Base-by-base conservation (phyloP, 2,797 vertebrate species). In the Myoxocephalus aenaeus region DNA sequence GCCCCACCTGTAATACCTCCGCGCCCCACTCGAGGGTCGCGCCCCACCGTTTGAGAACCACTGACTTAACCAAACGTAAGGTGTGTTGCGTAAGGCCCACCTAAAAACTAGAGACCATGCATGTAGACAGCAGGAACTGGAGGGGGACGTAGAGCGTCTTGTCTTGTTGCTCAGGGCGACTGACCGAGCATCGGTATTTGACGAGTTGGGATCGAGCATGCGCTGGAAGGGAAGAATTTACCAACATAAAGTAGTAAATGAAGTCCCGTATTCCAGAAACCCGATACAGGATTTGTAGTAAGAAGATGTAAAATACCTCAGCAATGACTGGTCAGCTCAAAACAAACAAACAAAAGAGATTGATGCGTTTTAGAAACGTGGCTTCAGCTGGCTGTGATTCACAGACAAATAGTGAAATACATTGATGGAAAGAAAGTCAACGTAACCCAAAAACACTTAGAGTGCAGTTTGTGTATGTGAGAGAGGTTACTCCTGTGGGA, bases 401-500 rank as follows among this genome's bases (percentile, higher is more conserved):
- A 20, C 32, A 66, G 56, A 70, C 64, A 65, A 34, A 50, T 29
- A 25, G 62, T 51, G n/a, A 34, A 48, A 77, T 56, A 74, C 57
- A 74, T 10, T 48, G 6, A 44, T 54, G 17, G 29, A 32, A 40
- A 36, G n/a, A 58, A 75, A 65, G 56, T 58, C 5, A 64, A 62
- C 12, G 2, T 62, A 59, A 32, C 32, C 22, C 42, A 3, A 51
- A 74, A 74, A 82, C 51, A 80, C 54, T 51, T 27, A 29, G 20
- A 34, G 67, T 36, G 34, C 42, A 9, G 12, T 68, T 29, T 50
- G 9, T 58, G 15, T 44, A 36, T 27, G 73, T n/a, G 65, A 56
- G 65, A 63, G 54, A 64, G 54, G 70, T 76, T 66, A 51, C 56
- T 79, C 69, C 74, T 76, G 65, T 42, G 65, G 61, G 83, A 81